Base-by-base conservation (phyloP, 2,888 invertebrate genomes). In the Xestia sexstrigata region DNA sequence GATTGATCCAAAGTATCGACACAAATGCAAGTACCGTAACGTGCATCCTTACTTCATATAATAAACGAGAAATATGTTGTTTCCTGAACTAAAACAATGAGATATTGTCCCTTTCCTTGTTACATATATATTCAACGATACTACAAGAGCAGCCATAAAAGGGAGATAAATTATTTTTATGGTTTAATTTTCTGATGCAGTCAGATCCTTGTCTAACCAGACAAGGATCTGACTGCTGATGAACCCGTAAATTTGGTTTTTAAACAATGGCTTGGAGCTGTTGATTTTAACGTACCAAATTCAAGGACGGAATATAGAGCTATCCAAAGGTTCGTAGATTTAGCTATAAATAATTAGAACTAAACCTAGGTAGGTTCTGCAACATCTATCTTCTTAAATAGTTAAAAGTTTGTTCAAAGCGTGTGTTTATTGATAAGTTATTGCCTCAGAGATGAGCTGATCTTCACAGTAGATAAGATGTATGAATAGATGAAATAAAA, bases 31-130 rank as follows among this genome's bases (percentile, higher is more conserved):
- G n/a, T 26, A 60, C 2, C 26, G 58, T n/a, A 15, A 20, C 23
- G 39, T 39, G 7, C n/a, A 42, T 42, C 42, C 7, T 42, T 42
- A 42, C n/a, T 42, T 65, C 0, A n/a, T 78, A 78, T 76, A 79
- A 78, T 66, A 73, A 73, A 76, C 68, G 68, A 72, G 45, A 68
- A 62, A 73, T 60, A 69, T 69, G 35, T 70, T 67, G 23, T 60
- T 75, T 39, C 66, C 35, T 65, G n/a, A 71, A 78, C 60, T 74
- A 67, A 20, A n/a, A 9, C 1, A 26, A n/a, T 66, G 45, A 45
- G 6, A 67, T 72, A 55, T 58, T 26, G 11, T 45, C 45, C 58
- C 49, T 17, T 39, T n/a, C 26, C 49, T 45, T 55, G 55, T 55
- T 52, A 62, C 13, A 35, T 26, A 62, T 15, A 35, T 26, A 69